These are phyloP conservation scores for Tetramorium simillimum DNA, from an alignment of 1,140 invertebrate species.

Conservation along the genomic window DNA sequence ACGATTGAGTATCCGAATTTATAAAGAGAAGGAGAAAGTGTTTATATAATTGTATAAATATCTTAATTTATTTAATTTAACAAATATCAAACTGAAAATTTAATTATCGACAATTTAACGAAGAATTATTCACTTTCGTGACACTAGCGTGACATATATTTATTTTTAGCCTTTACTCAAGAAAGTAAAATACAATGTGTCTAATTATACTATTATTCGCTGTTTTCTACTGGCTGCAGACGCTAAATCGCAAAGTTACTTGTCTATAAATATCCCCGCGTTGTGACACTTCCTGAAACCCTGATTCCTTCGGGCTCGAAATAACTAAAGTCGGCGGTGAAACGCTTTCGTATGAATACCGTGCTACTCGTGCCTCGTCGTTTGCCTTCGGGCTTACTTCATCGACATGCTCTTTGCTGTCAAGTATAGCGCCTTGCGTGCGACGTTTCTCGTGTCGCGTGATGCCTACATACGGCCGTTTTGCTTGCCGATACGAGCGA, in stretches of 20 bases:
- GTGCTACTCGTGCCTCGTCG: background rate
- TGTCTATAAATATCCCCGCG: background rate
- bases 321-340: background rate
- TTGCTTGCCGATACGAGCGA: conserved; percentile 22
- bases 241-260: background rate
- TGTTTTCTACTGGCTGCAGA: background rate
- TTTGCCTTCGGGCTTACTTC: conserved; percentile 3
- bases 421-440: conserved; percentile 2
- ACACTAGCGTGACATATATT: background rate
- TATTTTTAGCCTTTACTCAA: background rate
- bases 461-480: background rate
- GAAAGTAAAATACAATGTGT: background rate
- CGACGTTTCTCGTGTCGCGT: conserved; percentile 13
- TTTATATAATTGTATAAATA: background rate
- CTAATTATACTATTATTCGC: background rate
- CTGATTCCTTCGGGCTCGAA: background rate
- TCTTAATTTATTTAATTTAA: background rate
- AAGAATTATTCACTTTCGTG: background rate
- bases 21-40: background rate
- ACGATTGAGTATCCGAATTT: background rate
- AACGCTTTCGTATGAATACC: background rate
- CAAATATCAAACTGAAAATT: background rate
- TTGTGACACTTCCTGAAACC: background rate
- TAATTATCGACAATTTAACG: background rate
- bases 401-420: conserved; percentile 15